A percentile compares a stretch with the other conserved stretches of the same genome.
These are phyloP conservation scores for Ditylenchus dipsaci DNA, from an alignment of 1,140 invertebrate genomes.

Conservation along the genomic window DNA sequence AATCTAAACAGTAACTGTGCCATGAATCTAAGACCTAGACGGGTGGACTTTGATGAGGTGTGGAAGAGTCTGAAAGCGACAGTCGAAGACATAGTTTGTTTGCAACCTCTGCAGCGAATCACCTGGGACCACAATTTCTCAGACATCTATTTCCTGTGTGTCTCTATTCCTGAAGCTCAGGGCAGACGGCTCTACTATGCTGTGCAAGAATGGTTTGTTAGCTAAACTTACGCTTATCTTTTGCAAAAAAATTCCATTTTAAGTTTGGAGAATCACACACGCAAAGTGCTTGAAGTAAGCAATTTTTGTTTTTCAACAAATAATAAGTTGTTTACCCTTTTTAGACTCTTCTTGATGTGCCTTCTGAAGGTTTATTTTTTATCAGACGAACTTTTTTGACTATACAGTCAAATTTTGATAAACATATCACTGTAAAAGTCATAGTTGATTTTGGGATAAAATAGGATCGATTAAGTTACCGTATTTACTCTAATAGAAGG, in stretches of 20 bases:
- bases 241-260: slow-evolving; percentile 10
- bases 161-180: slow-evolving; percentile 47
- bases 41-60: slow-evolving; percentile 39
- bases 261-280: slow-evolving; percentile 9
- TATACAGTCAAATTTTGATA: too few relatives aligned
- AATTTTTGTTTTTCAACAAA: too few relatives aligned
- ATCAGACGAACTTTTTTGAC: background rate
- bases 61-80: slow-evolving; percentile 32
- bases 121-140: slow-evolving; percentile 47
- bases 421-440: too few relatives aligned
- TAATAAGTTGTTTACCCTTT: too few relatives aligned
- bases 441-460: too few relatives aligned
- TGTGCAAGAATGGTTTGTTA: slow-evolving; percentile 21
- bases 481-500: too few relatives aligned
- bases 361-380: background rate
- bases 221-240: too few relatives aligned
- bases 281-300: background rate
- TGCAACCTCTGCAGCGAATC: slow-evolving; percentile 32
- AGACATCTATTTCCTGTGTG: slow-evolving; percentile 51
- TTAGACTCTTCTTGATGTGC: too few relatives aligned
- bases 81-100: slow-evolving; percentile 37
- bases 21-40: slow-evolving; percentile 38
- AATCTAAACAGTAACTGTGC: too few relatives aligned
- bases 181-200: slow-evolving; percentile 34
- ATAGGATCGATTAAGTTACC: too few relatives aligned